A percentile compares a stretch with the other conserved stretches of the same genome.
Evolutionary conservation across 2,888 invertebrate species (phyloP).

Genomic region (Yponomeuta malinellus): DNA sequence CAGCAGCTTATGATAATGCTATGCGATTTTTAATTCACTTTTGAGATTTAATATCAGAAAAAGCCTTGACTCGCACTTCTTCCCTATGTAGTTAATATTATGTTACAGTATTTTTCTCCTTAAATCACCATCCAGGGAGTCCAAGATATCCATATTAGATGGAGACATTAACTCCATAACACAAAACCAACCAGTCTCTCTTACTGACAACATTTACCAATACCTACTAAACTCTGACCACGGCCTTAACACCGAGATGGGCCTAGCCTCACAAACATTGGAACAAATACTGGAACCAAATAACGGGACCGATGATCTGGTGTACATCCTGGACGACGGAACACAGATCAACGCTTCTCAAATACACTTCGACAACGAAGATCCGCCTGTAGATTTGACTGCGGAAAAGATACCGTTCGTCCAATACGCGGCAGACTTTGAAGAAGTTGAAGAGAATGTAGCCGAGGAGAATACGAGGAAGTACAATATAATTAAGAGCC

Average conservation of each 20-base stretch:
- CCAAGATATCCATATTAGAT: slow-evolving; percentile 33
- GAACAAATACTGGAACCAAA: slow-evolving; percentile 36
- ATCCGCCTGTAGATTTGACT: slow-evolving; percentile 51
- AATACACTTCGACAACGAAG: slow-evolving; percentile 69
- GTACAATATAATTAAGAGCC: slow-evolving; percentile 55
- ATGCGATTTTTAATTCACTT: too few relatives aligned
- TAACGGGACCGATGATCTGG: slow-evolving; percentile 36
- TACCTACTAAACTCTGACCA: slow-evolving; percentile 55
- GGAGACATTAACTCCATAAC: slow-evolving; percentile 60
- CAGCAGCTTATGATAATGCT: too few relatives aligned
- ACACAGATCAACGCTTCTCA: slow-evolving; percentile 66
- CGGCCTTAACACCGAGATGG: slow-evolving; percentile 27
- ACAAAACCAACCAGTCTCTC: slow-evolving; percentile 50
- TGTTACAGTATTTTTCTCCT: too few relatives aligned
- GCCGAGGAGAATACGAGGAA: slow-evolving; percentile 30
- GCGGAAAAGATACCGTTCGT: slow-evolving; percentile 60
- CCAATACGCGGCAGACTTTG: slow-evolving; percentile 40
- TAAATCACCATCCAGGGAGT: background rate
- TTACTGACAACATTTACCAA: slow-evolving; percentile 59
- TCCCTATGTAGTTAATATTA: too few relatives aligned
- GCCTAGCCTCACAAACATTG: slow-evolving; percentile 29
- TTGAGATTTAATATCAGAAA: too few relatives aligned
- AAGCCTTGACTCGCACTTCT: too few relatives aligned
- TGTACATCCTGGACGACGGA: slow-evolving; percentile 62
- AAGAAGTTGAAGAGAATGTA: slow-evolving; percentile 34